Base-by-base conservation (phyloP, 2,888 invertebrate species). In the Ephialtes manifestator region DNA sequence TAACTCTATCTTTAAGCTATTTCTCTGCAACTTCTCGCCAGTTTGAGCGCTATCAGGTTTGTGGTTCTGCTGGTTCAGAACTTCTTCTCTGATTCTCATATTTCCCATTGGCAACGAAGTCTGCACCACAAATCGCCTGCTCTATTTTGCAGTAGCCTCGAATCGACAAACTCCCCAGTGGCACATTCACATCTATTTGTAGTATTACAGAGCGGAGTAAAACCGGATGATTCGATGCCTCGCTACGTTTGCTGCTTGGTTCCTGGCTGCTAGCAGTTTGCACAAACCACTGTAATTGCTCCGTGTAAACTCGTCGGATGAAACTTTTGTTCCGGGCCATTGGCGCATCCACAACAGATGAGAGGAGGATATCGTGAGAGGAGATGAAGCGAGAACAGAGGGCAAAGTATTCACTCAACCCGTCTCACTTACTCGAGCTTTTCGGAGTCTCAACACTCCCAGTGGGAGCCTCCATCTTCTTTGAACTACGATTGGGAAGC, bases 391-490 rank as follows among this genome's bases (percentile, higher is more conserved):
- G 35, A 63, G 20, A 35, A 65, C 20, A 18, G 65, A 65, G 35
- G 11, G 20, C 20, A 13, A 4, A 15, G 11, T 43, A n/a, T 18
- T 65, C 39, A 65, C 65, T 43, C 65, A 18, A 65, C 65, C 65
- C 65, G 10, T 18, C 65, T 11, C 65, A 65, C 65, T 65, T 70
- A 24, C 28, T 2, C 31, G 20, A 28, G 55, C 11, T 43, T 76
- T 71, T 35, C 11, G 65, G 10, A 39, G 35, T 43, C 8, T 65
- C 65, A 39, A 68, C 46, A 68, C 24, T 28, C 48, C 58, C 53
- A 53, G 67, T n/a, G n/a, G 67, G 75, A 35, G 8, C 60, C 18
- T 70, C 39, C 11, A 15, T 28, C 48, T 31, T 72, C 71, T n/a
- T 35, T 55, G 39, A 77, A 78, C 43, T 55, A 55, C 35, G 2